Percentiles rank a stretch among this genome's conserved stretches.
These are phyloP conservation scores for Pseudolaguvia tuberculata DNA, from an alignment of 2,113 vertebrate genomes.

Conservation along the genomic window DNA sequence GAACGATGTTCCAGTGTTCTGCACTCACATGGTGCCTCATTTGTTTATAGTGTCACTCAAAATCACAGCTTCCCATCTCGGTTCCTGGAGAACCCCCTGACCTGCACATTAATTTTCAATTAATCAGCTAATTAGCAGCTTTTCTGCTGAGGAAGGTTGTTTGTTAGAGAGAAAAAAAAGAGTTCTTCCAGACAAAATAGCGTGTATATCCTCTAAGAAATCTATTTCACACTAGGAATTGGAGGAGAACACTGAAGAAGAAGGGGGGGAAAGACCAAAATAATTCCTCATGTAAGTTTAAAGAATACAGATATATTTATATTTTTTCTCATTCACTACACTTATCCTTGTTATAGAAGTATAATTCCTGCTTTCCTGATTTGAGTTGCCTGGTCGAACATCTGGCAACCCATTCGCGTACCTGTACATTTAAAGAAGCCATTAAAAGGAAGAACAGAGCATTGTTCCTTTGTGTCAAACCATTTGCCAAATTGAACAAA, in stretches of 20 bases:
- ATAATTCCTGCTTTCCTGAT: background rate
- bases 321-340: too few relatives aligned
- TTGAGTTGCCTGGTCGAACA: background rate
- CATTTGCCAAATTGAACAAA: background rate
- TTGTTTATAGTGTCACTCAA: background rate
- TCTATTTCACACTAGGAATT: background rate
- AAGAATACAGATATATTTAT: too few relatives aligned
- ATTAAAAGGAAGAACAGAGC: slow-evolving; percentile 5
- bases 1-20: background rate
- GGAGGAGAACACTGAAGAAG: too few relatives aligned
- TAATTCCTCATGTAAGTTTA: too few relatives aligned
- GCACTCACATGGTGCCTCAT: background rate
- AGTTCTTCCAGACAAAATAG: background rate
- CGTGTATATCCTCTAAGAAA: background rate
- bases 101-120: background rate
- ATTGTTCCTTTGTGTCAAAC: background rate
- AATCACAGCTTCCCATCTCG: background rate
- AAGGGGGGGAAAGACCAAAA: too few relatives aligned
- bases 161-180: background rate
- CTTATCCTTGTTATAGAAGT: background rate
- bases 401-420: slow-evolving; percentile 19
- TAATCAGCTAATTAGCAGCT: slow-evolving; percentile 1
- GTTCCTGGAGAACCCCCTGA: background rate
- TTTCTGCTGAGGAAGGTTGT: background rate
- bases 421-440: background rate